Evolutionary conservation across 2,797 vertebrate genomes (phyloP).

Genomic region (Spinus pinus): DNA sequence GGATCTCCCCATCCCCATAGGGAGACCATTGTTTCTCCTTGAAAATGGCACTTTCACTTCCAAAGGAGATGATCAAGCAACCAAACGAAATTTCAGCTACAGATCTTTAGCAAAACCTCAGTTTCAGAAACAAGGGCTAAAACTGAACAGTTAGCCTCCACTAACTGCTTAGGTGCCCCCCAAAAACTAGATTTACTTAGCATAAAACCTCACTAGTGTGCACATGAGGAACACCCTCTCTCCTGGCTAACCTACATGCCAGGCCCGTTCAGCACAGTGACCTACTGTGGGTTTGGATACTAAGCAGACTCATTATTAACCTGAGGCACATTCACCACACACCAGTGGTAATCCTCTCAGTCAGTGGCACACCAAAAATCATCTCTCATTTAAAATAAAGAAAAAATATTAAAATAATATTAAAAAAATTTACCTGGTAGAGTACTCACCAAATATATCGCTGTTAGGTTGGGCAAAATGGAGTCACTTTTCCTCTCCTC

Average conservation of each 20-base stretch:
- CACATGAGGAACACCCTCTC: not conserved
- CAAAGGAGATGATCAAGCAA: not conserved
- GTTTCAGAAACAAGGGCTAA: not conserved
- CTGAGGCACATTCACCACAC: not conserved
- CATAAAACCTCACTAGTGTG: not conserved
- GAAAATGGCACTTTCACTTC: not conserved
- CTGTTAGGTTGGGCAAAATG: not conserved
- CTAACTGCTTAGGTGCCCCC: not conserved
- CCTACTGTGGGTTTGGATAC: not conserved
- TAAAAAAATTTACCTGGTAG: not conserved
- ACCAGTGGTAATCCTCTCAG: not conserved
- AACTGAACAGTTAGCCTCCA: not conserved
- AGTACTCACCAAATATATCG: not conserved
- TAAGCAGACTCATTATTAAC: not conserved
- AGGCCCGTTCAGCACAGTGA: not conserved
- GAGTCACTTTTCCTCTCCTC: not conserved
- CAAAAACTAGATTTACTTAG: not conserved
- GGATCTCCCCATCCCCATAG: rapidly evolving
- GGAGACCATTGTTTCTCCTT: not conserved
- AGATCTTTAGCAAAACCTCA: not conserved
- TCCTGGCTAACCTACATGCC: not conserved
- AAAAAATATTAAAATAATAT: not conserved
- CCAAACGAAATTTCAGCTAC: not conserved
- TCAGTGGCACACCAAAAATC: not conserved
- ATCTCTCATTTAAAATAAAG: not conserved